Evolutionary conservation across 2,113 vertebrate genomes (phyloP).

Genomic region (Miniopterus natalensis): DNA sequence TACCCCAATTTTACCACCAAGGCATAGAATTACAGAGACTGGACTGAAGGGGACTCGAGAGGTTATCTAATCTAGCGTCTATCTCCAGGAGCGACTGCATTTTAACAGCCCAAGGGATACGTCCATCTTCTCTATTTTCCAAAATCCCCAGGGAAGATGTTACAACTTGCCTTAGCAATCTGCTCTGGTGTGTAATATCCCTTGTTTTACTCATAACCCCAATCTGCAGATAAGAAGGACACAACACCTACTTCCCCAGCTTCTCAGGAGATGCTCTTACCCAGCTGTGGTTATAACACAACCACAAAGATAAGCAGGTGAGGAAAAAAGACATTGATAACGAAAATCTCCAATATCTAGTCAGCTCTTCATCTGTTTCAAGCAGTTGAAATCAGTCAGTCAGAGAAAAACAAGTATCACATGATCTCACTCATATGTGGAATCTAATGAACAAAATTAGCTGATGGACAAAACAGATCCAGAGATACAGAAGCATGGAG

Average conservation of each 20-base stretch:
- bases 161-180: slow-evolving; percentile 32
- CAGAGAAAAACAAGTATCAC: too few relatives aligned
- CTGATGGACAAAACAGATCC: too few relatives aligned
- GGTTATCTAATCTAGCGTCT: slow-evolving; percentile 23
- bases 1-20: slow-evolving; percentile 38
- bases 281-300: neutral
- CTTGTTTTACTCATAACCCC: slow-evolving; percentile 54
- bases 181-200: neutral
- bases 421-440: too few relatives aligned
- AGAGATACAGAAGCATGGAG: too few relatives aligned
- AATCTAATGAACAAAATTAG: too few relatives aligned
- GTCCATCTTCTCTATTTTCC: slow-evolving; percentile 44
- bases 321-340: neutral
- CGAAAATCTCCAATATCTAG: neutral
- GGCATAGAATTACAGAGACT: slow-evolving; percentile 48
- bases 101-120: slow-evolving; percentile 43
- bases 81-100: slow-evolving; percentile 18
- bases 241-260: neutral
- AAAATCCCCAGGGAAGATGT: slow-evolving; percentile 60
- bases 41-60: slow-evolving; percentile 40
- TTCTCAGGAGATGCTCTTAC: neutral
- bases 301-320: slow-evolving; percentile 1
- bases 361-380: neutral
- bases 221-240: slow-evolving; percentile 37
- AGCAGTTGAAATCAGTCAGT: neutral